Conservation (phyloP, 2,797 vertebrate species). For the Peromyscus melanophrys region DNA sequence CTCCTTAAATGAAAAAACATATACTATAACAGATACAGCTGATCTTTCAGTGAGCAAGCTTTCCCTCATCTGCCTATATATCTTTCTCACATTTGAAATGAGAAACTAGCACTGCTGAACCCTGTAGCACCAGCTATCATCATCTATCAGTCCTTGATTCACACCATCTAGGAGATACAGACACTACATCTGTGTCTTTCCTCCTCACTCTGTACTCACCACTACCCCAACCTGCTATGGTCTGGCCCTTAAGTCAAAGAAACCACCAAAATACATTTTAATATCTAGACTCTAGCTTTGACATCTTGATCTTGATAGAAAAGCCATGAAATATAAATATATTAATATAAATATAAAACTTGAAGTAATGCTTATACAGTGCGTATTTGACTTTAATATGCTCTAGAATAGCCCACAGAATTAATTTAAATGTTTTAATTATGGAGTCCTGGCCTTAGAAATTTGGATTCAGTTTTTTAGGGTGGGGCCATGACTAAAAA, state of each 20-base stretch:
- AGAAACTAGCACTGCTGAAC: neutral
- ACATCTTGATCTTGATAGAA: neutral
- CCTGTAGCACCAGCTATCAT: neutral
- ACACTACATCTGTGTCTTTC: neutral
- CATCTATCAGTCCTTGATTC: neutral
- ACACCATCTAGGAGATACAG: neutral
- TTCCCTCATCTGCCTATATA: neutral
- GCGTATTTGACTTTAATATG: slow-evolving; percentile 33
- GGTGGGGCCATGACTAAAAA: neutral
- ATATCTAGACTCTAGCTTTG: neutral
- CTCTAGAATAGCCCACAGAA: slow-evolving; percentile 11
- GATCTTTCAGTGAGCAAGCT: neutral
- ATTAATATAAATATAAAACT: neutral
- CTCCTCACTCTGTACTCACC: neutral
- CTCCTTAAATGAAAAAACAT: neutral
- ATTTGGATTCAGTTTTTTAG: neutral
- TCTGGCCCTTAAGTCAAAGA: neutral
- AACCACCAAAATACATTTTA: slow-evolving; percentile 29
- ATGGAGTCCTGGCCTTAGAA: neutral
- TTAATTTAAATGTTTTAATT: slow-evolving; percentile 34
- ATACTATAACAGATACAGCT: neutral
- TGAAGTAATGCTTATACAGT: slow-evolving; percentile 19
- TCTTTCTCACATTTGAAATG: neutral
- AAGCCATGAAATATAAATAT: neutral
- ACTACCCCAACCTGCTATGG: neutral